phyloP scores from a whole-genome alignment of 2,888 invertebrate genomes.

The Drosophila rellima region DNA sequence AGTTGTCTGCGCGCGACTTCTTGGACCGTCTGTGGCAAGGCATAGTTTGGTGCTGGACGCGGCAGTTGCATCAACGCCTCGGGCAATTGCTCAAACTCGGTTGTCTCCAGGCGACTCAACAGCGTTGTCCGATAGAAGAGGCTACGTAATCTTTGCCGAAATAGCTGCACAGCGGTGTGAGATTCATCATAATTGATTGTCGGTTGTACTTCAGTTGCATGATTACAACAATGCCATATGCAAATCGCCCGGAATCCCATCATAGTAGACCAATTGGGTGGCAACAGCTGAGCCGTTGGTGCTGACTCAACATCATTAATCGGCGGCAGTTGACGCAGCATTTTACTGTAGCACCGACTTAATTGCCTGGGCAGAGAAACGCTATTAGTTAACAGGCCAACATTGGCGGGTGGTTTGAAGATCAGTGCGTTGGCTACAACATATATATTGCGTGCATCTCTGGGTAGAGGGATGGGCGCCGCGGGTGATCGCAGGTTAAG shows the following conservation, averaged over 20 bases:
- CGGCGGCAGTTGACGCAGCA: constrained; percentile 34
- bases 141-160: constrained; percentile 74
- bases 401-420: constrained; percentile 25
- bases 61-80: constrained; percentile 79
- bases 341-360: constrained; percentile 29
- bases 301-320: background rate
- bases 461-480: constrained; percentile 26
- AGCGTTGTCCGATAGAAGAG: constrained; percentile 80
- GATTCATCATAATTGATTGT: constrained; percentile 30
- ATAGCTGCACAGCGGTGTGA: constrained; percentile 59
- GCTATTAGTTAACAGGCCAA: constrained; percentile 5
- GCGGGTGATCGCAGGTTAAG: constrained; percentile 50
- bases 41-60: constrained; percentile 18
- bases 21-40: background rate
- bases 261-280: constrained; percentile 82
- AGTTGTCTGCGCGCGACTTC: constrained; percentile 27
- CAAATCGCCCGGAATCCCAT: constrained; percentile 83
- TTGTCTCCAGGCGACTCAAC: constrained; percentile 76
- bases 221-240: constrained; percentile 55
- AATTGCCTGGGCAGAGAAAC: constrained; percentile 30
- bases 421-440: constrained; percentile 46
- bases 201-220: background rate
- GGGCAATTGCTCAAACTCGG: constrained; percentile 89
- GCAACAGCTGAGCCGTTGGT: constrained; percentile 45
- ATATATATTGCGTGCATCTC: constrained; percentile 26